phyloP scores from a whole-genome alignment of 2,888 invertebrate genomes.

The Dimorphilus gyrociliatus region DNA sequence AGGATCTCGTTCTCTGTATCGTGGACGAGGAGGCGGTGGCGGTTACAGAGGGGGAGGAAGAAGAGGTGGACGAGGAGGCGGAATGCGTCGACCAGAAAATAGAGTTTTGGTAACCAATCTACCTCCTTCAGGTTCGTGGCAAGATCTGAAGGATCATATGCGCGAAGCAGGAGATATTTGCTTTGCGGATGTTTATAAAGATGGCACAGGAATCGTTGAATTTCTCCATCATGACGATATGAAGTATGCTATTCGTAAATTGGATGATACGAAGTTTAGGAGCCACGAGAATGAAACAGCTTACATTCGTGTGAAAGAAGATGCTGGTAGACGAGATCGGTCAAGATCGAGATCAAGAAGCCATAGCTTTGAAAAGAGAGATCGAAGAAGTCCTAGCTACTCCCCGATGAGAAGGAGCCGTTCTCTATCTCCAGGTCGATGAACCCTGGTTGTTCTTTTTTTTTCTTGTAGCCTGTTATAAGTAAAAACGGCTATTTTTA shows the following conservation, averaged over 20 bases:
- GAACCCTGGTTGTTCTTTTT: no score
- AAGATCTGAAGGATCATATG: conserved; percentile 98
- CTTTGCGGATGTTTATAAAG: conserved; percentile 94
- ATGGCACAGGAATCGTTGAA: conserved; percentile 96
- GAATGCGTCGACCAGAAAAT: conserved; percentile 66
- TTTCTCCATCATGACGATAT: conserved; percentile 93
- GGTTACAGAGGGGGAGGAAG: conserved; percentile 39
- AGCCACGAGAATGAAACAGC: conserved; percentile 97
- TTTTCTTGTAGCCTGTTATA: no score
- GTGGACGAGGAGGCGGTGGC: conserved; percentile 41
- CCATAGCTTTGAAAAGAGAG: conserved; percentile 46
- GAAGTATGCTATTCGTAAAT: conserved; percentile 95
- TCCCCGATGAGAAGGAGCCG: conserved; percentile 73
- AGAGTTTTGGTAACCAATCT: conserved; percentile 60
- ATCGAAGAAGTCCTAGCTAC: conserved; percentile 80
- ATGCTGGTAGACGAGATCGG: no score
- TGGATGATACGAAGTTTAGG: conserved; percentile 92
- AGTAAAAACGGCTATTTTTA: no score
- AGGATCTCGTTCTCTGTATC: conserved; percentile 28
- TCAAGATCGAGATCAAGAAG: conserved; percentile 27
- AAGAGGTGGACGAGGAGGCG: conserved; percentile 14
- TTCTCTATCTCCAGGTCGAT: no score
- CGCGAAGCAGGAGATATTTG: conserved; percentile 97
- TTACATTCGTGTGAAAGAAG: conserved; percentile 91
- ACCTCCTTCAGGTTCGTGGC: conserved; percentile 78